Conservation (phyloP, 1,140 invertebrate species). For the Pseudomyrmex gracilis region DNA sequence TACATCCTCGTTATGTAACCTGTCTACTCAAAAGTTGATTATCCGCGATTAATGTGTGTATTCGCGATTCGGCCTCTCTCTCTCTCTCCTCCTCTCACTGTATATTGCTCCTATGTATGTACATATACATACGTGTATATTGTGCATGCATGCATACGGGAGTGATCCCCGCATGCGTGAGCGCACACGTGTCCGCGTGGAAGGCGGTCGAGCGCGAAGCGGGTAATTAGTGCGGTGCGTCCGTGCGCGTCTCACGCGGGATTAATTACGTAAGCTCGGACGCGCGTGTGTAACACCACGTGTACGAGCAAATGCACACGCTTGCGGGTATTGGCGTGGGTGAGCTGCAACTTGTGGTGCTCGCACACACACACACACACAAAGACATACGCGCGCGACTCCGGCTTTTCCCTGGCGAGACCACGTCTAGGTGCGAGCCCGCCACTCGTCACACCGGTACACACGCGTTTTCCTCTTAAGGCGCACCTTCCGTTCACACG, state of each 20-base stretch:
- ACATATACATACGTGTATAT: not conserved
- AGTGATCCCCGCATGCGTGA: not conserved
- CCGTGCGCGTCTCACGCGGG: constrained; percentile 67
- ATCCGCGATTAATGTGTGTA: constrained; percentile 47
- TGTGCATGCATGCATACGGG: not conserved
- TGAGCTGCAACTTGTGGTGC: not conserved
- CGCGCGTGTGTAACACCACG: constrained; percentile 51
- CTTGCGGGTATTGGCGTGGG: not conserved
- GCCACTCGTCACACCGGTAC: not conserved
- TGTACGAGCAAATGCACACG: constrained; percentile 34
- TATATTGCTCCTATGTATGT: not conserved
- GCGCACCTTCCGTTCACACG: not conserved
- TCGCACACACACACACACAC: not conserved
- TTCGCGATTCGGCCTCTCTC: not conserved
- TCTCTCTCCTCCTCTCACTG: too few species aligned
- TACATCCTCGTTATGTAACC: not conserved
- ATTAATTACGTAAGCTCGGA: constrained; percentile 71
- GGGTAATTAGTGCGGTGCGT: constrained; percentile 71
- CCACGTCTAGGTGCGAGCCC: not conserved
- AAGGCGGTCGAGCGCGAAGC: constrained; percentile 68
- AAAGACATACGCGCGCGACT: too few species aligned
- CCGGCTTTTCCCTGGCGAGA: not conserved
- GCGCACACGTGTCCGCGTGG: not conserved
- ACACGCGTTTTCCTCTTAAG: constrained; percentile 59
- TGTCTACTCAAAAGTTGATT: constrained; percentile 25